Conservation (phyloP, 92 coral and sea anemone genomes). For the Parazoanthus darwini region DNA sequence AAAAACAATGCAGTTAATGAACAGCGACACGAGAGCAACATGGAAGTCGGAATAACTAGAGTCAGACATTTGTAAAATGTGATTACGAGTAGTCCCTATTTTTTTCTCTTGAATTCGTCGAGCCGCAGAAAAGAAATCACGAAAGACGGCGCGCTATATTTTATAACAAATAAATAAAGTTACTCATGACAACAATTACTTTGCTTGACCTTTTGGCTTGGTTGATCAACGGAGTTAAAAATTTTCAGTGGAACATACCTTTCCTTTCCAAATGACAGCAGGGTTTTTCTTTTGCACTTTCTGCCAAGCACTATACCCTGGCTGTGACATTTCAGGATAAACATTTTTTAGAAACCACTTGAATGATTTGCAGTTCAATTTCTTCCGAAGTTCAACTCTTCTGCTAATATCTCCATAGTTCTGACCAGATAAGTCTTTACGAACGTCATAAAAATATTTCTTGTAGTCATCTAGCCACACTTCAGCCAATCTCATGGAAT, state of each 20-base stretch:
- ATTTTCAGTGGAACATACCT: constrained; percentile 49
- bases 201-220: too few species aligned
- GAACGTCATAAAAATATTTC: constrained; percentile 76
- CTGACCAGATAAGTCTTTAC: constrained; percentile 62
- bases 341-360: constrained; percentile 87
- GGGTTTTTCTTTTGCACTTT: constrained; percentile 44
- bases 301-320: constrained; percentile 56
- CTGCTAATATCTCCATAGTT: constrained; percentile 79
- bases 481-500: constrained; percentile 98
- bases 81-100: too few species aligned
- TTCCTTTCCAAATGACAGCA: constrained; percentile 69
- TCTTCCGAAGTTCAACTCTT: constrained; percentile 73
- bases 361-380: constrained; percentile 77
- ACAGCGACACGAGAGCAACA: too few species aligned
- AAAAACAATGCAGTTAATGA: too few species aligned
- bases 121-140: too few species aligned
- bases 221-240: too few species aligned
- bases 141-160: too few species aligned
- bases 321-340: constrained; percentile 85
- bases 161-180: too few species aligned
- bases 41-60: too few species aligned
- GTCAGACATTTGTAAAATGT: too few species aligned
- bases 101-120: too few species aligned
- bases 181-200: too few species aligned
- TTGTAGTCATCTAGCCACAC: constrained; percentile 97